A percentile compares a stretch with the other conserved stretches of the same genome.
Evolutionary conservation across 2,113 vertebrate genomes (phyloP).

Genomic region (Parus major): DNA sequence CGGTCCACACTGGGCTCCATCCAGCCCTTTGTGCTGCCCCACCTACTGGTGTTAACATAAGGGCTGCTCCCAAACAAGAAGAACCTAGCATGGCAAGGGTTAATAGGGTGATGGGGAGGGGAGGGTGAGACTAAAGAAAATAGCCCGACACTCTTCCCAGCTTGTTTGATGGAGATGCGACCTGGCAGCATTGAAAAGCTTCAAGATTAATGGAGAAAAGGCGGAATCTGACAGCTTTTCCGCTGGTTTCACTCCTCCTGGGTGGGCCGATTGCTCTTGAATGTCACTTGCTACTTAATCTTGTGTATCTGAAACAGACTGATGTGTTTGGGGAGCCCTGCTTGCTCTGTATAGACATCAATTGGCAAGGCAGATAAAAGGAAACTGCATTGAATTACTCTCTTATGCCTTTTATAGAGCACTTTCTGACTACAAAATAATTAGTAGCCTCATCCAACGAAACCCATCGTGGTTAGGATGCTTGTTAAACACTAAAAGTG

Average conservation of each 20-base stretch:
- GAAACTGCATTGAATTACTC: conserved; percentile 77
- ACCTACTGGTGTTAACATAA: background rate
- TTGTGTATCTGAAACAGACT: conserved; percentile 96
- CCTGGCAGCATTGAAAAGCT: conserved; percentile 94
- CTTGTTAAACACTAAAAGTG: conserved; percentile 25
- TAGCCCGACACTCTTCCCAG: conserved; percentile 72
- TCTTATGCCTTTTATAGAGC: conserved; percentile 77
- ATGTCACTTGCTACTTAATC: conserved; percentile 99
- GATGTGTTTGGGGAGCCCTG: conserved; percentile 82
- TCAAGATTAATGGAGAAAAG: conserved; percentile 97
- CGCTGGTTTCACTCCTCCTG: conserved; percentile 90
- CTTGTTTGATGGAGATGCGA: conserved; percentile 93
- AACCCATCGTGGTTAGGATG: conserved; percentile 14
- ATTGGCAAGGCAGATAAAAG: conserved; percentile 83
- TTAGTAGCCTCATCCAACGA: conserved; percentile 69
- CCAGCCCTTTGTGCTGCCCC: background rate
- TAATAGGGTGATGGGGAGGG: conserved; percentile 74
- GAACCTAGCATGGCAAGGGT: conserved; percentile 71
- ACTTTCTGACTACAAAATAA: conserved; percentile 79
- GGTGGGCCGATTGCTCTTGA: conserved; percentile 99
- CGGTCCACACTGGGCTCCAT: background rate
- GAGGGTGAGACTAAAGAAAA: conserved; percentile 69
- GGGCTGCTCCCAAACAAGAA: background rate
- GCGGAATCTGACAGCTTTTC: conserved; percentile 95
- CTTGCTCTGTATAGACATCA: conserved; percentile 84